A percentile compares a stretch with the other conserved stretches of the same genome.
phyloP scores from a whole-genome alignment of 2,888 invertebrate species.

The Bhutanitis thaidina region DNA sequence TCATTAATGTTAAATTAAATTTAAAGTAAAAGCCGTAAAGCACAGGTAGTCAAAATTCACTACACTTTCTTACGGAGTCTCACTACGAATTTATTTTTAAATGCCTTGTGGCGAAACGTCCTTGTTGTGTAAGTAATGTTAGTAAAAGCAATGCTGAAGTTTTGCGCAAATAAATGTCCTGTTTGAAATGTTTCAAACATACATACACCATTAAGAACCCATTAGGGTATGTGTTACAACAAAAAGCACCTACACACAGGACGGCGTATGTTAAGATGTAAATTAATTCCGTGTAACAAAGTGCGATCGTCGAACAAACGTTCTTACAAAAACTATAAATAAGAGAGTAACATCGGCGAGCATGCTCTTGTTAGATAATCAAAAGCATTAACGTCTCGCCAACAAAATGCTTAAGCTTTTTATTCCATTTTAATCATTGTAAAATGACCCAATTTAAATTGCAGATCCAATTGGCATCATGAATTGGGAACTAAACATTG shows the following conservation, averaged over 20 bases:
- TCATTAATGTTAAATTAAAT: constrained; percentile 20
- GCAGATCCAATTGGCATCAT: too few species aligned
- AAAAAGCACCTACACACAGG: constrained; percentile 55
- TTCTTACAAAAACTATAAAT: constrained; percentile 54
- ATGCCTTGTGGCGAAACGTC: too few species aligned
- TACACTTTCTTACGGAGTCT: too few species aligned
- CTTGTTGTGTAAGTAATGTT: too few species aligned
- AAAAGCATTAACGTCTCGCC: background rate
- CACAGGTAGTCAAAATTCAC: background rate
- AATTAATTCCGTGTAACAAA: constrained; percentile 70
- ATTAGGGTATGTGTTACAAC: constrained; percentile 46
- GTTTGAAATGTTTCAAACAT: background rate
- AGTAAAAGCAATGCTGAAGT: too few species aligned
- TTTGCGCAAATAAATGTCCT: background rate
- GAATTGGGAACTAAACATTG: too few species aligned
- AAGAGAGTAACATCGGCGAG: constrained; percentile 2
- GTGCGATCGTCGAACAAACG: constrained; percentile 37
- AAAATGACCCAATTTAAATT: too few species aligned
- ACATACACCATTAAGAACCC: constrained; percentile 47
- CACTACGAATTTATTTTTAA: too few species aligned
- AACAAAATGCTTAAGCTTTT: too few species aligned
- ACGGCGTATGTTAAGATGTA: constrained; percentile 66
- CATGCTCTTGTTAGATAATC: constrained; percentile 1
- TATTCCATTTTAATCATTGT: too few species aligned
- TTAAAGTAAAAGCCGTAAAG: constrained; percentile 13